These are phyloP conservation scores for Orbicella faveolata DNA, from an alignment of 64 coral and sea anemone genomes.

Conservation along the genomic window DNA sequence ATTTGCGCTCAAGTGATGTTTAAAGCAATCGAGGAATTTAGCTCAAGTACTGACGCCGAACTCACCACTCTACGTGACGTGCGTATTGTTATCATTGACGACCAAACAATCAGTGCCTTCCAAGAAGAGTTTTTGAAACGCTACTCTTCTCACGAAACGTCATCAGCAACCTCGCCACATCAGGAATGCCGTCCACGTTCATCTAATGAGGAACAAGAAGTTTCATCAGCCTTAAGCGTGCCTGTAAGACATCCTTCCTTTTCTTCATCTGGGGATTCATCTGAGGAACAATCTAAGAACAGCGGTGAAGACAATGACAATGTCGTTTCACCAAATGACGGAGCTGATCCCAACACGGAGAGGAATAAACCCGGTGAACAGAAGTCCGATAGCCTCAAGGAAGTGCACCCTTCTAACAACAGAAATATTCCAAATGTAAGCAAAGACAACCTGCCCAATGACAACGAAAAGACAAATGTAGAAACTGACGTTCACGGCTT, in stretches of 20 bases:
- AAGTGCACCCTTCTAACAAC: background rate
- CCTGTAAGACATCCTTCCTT: too few species aligned
- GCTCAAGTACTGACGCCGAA: background rate
- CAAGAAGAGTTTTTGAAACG: constrained; percentile 58
- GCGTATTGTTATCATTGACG: constrained; percentile 68
- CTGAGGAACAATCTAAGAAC: background rate
- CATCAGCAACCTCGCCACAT: background rate
- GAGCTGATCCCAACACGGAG: background rate
- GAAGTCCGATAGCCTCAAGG: background rate
- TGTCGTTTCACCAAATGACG: background rate
- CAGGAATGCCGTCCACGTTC: too few species aligned
- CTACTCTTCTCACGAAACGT: background rate
- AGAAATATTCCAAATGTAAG: background rate
- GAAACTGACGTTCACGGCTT: background rate
- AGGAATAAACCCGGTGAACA: background rate
- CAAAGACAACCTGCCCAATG: background rate
- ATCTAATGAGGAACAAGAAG: background rate
- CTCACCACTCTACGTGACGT: constrained; percentile 39
- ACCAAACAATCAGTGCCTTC: constrained; percentile 39
- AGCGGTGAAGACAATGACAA: too few species aligned
- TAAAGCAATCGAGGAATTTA: constrained; percentile 35
- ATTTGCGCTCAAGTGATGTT: constrained; percentile 71
- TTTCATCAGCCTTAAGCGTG: background rate
- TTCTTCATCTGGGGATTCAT: too few species aligned
- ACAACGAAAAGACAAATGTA: background rate